Percentiles rank a stretch among this genome's conserved stretches.
Conservation (phyloP, 2,888 invertebrate species). For the Drosophila nigritarsus region DNA sequence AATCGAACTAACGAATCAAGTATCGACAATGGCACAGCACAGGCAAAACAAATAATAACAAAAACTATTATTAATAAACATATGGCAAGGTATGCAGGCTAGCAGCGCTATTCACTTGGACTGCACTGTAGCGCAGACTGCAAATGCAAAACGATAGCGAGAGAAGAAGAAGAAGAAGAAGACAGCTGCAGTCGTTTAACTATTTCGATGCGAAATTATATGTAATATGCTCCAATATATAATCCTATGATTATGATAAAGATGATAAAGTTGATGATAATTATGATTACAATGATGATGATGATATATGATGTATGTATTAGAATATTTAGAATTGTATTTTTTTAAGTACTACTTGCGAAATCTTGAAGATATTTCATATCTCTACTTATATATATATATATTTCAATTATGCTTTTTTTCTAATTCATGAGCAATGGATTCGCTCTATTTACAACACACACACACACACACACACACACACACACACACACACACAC, state of each 20-base stretch:
- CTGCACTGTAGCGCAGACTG: slow-evolving; percentile 31
- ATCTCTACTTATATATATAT: slow-evolving; percentile 2
- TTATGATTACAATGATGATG: slow-evolving; percentile 16
- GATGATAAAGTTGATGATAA: slow-evolving; percentile 7
- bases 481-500: slow-evolving; percentile 11
- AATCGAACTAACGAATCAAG: slow-evolving; percentile 65
- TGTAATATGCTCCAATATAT: slow-evolving; percentile 66
- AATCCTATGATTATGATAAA: slow-evolving; percentile 36
- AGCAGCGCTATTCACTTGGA: slow-evolving; percentile 18
- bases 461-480: slow-evolving; percentile 35
- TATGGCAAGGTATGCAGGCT: slow-evolving; percentile 17
- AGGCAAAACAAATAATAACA: slow-evolving; percentile 32
- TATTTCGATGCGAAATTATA: slow-evolving; percentile 36
- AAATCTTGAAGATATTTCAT: slow-evolving; percentile 66
- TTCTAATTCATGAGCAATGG: slow-evolving; percentile 62
- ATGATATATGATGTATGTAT: slow-evolving; percentile 57
- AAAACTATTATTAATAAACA: slow-evolving; percentile 4
- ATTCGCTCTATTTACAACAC: slow-evolving; percentile 64
- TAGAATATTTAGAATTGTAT: slow-evolving; percentile 75
- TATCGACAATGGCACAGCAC: slow-evolving; percentile 53
- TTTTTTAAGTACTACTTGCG: slow-evolving; percentile 59
- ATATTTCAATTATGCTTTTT: slow-evolving; percentile 45
- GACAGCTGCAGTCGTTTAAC: slow-evolving; percentile 48
- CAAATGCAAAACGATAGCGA: slow-evolving; percentile 9
- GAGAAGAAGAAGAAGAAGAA: slow-evolving; percentile 1